A percentile compares a stretch with the other conserved stretches of the same genome.
These are phyloP conservation scores for Anhinga rufa DNA, from an alignment of 2,113 vertebrate genomes.

Conservation along the genomic window DNA sequence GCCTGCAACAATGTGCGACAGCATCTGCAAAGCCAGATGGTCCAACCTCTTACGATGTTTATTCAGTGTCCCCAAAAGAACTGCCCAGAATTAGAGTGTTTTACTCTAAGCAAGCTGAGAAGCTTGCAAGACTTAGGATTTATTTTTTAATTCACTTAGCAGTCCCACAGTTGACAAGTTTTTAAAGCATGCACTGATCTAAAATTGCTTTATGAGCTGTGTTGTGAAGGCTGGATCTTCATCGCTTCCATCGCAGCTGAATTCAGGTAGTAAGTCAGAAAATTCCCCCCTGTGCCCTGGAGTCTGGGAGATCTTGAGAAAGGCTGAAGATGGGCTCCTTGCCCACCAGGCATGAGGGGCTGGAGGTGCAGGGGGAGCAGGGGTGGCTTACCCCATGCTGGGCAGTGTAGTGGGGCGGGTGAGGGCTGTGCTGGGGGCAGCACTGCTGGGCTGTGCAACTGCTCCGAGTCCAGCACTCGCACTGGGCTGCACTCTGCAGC, in stretches of 20 bases:
- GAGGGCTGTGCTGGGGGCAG: fast-evolving
- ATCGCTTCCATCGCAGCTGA: not conserved
- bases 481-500: not conserved
- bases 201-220: not conserved
- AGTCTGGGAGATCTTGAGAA: not conserved
- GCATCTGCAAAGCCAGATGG: not conserved
- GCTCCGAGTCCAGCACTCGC: not conserved
- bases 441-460: no score
- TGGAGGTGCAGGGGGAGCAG: not conserved
- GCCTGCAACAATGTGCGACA: not conserved
- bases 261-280: not conserved
- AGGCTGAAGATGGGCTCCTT: not conserved
- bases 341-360: not conserved
- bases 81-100: not conserved
- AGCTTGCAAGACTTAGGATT: not conserved
- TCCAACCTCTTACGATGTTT: not conserved
- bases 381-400: not conserved
- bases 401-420: not conserved
- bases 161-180: not conserved
- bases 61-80: not conserved
- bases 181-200: not conserved
- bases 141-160: not conserved
- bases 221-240: not conserved
- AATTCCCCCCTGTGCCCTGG: not conserved
- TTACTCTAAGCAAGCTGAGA: not conserved